Evolutionary conservation across 2,797 vertebrate genomes (phyloP).

Genomic region (Zalophus californianus): DNA sequence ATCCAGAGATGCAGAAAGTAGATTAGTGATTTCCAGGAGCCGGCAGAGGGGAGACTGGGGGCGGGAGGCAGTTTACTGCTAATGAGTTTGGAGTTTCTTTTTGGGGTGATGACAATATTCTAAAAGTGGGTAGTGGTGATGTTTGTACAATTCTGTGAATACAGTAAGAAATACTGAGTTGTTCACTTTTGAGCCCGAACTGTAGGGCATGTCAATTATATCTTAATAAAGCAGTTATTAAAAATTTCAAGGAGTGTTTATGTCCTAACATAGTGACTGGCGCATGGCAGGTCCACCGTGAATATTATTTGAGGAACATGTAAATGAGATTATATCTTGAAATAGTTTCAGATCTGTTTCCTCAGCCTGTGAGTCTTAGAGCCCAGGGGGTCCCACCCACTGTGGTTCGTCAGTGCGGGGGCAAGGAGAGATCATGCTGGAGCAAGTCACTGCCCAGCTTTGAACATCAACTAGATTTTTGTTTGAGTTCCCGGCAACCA

Average conservation of each 20-base stretch:
- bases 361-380: background rate
- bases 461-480: background rate
- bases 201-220: background rate
- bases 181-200: background rate
- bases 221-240: constrained; percentile 48
- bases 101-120: background rate
- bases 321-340: background rate
- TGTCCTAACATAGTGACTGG: constrained; percentile 32
- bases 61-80: background rate
- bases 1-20: background rate
- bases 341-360: background rate
- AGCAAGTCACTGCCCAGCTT: background rate
- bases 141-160: background rate
- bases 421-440: background rate
- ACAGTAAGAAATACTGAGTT: background rate
- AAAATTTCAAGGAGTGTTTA: constrained; percentile 42
- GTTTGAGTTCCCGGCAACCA: background rate
- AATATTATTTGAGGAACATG: constrained; percentile 2
- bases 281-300: background rate
- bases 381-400: background rate
- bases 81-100: background rate
- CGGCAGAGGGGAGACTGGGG: background rate
- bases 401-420: background rate
- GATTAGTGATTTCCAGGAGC: background rate
- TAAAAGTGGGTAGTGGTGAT: constrained; percentile 18